Base-by-base conservation (phyloP, 2,797 vertebrate species). In the Oophaga sylvatica region DNA sequence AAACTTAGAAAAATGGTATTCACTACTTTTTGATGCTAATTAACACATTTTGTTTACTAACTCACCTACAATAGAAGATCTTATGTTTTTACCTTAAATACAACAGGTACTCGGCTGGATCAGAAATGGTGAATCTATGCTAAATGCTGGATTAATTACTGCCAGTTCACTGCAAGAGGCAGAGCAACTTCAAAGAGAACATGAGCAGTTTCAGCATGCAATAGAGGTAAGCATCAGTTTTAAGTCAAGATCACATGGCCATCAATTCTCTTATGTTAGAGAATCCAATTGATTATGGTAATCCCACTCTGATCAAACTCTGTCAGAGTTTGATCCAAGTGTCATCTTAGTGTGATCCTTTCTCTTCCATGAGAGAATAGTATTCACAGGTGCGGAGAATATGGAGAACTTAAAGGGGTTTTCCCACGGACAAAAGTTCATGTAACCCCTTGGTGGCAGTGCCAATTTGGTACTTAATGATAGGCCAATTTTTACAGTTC, bases 141-240 rank as follows among this genome's bases (percentile, higher is more conserved):
- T 99, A 80, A 99, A 99, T 1, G 98, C 98, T 0, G 97, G 98
- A 15, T 94, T 99, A 7, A 99, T 99, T 92, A 99, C 98, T 1
- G 98, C 98, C 87, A 99, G 98, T 92, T 99, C 98, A 0, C 92
- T 99, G 80, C 98, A 98, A 92, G 98, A 99, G 90, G 98, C 98
- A 0, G 98, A 99, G 65, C 98, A 99, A 88, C 95, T 99, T 60
- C 98, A 99, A 94, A 94, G 97, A 87, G 98, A 99, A 65, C 98
- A 99, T 0, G 98, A 99, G 87, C 98, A 99, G 92, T 99, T 99
- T 92, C 98, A 99, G 90, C 98, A 99, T 0, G 98, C 98, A 88
- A 99, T 99, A 22, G 98, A 99, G 97, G 98, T 99, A 92, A 88
- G 92, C 17, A 12, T 68, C 2, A 35, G 20, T 48, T 10, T 53